Evolutionary conservation across 2,113 vertebrate species (phyloP), one percentile per base, ranked within the genome.

Genomic region (Butastur rufipennis): DNA sequence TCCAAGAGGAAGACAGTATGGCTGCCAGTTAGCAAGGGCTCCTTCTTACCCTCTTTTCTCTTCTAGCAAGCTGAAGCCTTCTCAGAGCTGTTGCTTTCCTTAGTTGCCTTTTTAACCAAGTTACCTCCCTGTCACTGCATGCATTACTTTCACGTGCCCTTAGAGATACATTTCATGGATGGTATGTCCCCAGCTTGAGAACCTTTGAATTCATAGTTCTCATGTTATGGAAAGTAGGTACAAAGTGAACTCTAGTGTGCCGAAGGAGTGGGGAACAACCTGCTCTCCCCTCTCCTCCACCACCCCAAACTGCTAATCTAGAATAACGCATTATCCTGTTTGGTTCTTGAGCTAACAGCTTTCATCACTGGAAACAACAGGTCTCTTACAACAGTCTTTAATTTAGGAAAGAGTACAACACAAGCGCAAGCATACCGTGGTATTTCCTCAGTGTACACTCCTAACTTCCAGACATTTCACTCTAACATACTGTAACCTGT

Each of bases 171-270:
- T 52, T 61, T 85, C 34, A 61, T 7, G 13, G 29, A 19, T 27
- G 7, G 1, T 11, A 47, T 5, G 21, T 25, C 25, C 27, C 31
- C 25, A 80, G 11, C 9, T 83, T 42, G 43, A 79, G 66, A 79
- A 56, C 20, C 4, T 70, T 36, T 83, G 25, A 45, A 42, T 73
- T 42, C 4, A 3, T 14, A 27, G 25, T 73, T 88, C 36, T 77
- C 21, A 48, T 1, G 0, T 36, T n/a, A 25, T 2, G 3, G 25
- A 7, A 55, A 31, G 21, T 12, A 42, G 29, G 42, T 45, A 45
- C 10, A 68, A n/a, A 13, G 36, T 56, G 36, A 72, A 52, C 14
- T 52, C 10, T 15, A 47, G 9, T 10, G 17, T 38, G 50, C 27
- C 3, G 2, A 68, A 18, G 12, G 7, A 85, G 16, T 8, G 9